Percentiles rank a stretch among this genome's conserved stretches.
phyloP scores from a whole-genome alignment of 2,113 vertebrate species.

The Tapirus terrestris region DNA sequence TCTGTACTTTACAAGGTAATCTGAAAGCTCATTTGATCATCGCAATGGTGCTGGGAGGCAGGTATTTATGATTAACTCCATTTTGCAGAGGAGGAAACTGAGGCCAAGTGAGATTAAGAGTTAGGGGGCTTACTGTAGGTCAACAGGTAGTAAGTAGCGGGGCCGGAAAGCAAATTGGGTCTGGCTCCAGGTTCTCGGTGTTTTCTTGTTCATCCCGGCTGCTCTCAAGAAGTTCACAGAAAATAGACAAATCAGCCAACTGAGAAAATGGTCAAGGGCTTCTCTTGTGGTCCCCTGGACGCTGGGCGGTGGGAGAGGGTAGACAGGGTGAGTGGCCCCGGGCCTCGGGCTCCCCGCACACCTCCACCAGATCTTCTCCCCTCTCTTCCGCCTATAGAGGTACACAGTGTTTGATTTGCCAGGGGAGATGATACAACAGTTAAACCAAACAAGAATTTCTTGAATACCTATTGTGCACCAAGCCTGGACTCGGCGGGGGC shows the following conservation, averaged over 20 bases:
- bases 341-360: neutral
- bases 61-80: neutral
- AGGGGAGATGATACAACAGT: neutral
- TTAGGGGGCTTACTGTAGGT: rapidly evolving
- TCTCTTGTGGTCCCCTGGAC: neutral
- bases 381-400: neutral
- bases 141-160: neutral
- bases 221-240: neutral
- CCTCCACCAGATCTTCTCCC: neutral
- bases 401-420: neutral
- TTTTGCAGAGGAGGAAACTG: neutral
- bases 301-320: neutral
- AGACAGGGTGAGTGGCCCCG: neutral
- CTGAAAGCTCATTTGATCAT: neutral
- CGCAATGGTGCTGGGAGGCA: rapidly evolving
- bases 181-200: neutral
- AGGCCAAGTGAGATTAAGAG: neutral
- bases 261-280: neutral
- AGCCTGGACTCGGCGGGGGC: neutral
- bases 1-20: neutral
- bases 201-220: neutral
- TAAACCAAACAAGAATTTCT: neutral
- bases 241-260: neutral
- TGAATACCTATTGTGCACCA: neutral
- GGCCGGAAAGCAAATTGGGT: neutral